Evolutionary conservation across 1,140 invertebrate genomes (phyloP), one percentile per base, ranked within the genome.

Genomic region (Eumaeus atala): DNA sequence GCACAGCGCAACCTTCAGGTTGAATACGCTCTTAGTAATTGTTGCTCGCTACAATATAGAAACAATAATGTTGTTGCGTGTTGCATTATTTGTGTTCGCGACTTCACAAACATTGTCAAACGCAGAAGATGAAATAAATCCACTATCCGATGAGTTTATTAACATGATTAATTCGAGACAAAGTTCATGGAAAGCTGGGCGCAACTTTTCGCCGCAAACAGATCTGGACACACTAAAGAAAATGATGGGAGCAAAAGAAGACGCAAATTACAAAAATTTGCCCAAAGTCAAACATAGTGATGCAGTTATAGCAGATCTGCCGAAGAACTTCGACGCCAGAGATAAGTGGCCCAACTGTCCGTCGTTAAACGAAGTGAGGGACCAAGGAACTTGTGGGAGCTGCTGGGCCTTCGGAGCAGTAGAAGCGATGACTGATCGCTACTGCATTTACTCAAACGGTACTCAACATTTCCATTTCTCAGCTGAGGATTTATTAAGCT

Each of bases 341-440:
- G 80, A 88, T 48, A 85, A 94, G 51, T 97, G 96, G 96, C 91
- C 95, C 0, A 77, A 95, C 64, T 98, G 96, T 70, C 93, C 94
- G 0, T 95, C 95, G 0, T 91, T 96, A 60, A 88, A 87, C 40
- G 93, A 95, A 78, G 91, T 96, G 17, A 84, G 94, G 59, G 94
- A 96, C 89, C 95, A 96, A 75, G 89, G 91, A 61, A 85, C 91
- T 54, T 89, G 89, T 53, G 93, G 93, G 28, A 93, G 92, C n/a
- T n/a, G n/a, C 21, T 94, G 92, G 93, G 95, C 95, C 8, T 96
- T 97, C 84, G 96, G 95, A 47, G 95, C 96, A 12, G 95, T 95
- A 0, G 95, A 96, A 85, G 94, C 96, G 1, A 98, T 98, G 92
- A 95, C 95, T 16, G 97, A 98, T 83, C 89, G 97, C 48, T 90